These are phyloP conservation scores for Muraenolepis orangiensis DNA, from an alignment of 2,797 vertebrate species.

Conservation along the genomic window DNA sequence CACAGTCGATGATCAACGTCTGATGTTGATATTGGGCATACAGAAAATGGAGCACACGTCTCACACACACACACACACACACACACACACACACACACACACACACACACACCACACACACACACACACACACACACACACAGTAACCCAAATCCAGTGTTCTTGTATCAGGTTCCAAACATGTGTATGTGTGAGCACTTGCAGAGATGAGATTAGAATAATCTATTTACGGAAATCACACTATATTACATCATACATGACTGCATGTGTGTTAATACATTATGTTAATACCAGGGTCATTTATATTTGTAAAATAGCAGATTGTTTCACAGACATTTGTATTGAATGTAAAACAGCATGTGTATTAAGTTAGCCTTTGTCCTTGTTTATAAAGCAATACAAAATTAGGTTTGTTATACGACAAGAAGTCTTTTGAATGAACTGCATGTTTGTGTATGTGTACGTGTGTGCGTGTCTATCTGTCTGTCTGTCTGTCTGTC, in stretches of 20 bases:
- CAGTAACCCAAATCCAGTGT: slow-evolving; percentile 1
- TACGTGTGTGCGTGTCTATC: slow-evolving; percentile 7
- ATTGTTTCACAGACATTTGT: background rate
- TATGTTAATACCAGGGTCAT: background rate
- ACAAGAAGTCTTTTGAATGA: slow-evolving; percentile 18
- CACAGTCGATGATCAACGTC: slow-evolving; percentile 16
- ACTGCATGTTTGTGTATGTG: slow-evolving; percentile 1
- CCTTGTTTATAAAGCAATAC: background rate
- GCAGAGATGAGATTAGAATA: slow-evolving; percentile 6
- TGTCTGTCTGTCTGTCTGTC: slow-evolving; percentile 2
- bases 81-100: background rate
- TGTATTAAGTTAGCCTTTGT: background rate
- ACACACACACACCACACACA: background rate
- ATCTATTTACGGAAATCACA: slow-evolving; percentile 10
- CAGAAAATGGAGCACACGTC: background rate
- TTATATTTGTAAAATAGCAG: background rate
- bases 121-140: background rate
- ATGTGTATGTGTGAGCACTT: background rate
- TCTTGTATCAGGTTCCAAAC: background rate
- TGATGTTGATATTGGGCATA: background rate
- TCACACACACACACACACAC: background rate
- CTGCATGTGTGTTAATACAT: background rate
- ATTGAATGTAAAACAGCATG: background rate
- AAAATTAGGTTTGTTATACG: slow-evolving; percentile 38
- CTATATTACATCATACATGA: background rate